Conservation (phyloP, 2,113 vertebrate species). For the Elanoides forficatus region DNA sequence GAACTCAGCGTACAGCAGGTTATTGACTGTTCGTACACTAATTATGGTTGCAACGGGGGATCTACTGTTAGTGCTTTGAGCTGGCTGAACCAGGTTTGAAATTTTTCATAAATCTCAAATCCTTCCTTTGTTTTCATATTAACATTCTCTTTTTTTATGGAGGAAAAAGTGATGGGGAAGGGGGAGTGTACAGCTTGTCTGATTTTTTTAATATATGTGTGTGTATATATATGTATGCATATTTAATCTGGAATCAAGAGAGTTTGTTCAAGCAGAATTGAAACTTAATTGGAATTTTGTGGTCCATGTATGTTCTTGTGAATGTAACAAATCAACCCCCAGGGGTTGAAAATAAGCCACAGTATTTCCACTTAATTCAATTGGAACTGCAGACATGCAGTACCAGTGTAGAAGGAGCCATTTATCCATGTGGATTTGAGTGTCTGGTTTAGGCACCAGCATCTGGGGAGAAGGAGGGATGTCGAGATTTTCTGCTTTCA, state of each 20-base stretch:
- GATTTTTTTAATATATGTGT: background rate
- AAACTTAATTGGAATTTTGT: background rate
- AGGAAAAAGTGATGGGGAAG: background rate
- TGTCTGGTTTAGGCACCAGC: background rate
- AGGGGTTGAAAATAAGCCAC: background rate
- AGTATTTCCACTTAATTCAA: background rate
- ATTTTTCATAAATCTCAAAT: background rate
- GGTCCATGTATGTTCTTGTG: background rate
- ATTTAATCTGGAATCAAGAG: background rate
- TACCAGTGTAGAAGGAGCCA: background rate
- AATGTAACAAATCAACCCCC: background rate
- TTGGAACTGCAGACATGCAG: background rate
- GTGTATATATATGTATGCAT: fast-evolving
- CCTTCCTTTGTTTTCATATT: background rate
- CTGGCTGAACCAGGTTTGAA: conserved; percentile 85
- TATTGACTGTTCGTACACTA: conserved; percentile 86
- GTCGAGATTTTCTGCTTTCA: background rate
- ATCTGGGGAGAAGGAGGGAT: background rate
- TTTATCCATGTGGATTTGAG: background rate
- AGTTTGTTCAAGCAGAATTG: background rate
- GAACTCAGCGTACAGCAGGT: conserved; percentile 90
- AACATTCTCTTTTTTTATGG: background rate
- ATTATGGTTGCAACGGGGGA: conserved; percentile 84
- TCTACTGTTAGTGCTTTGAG: conserved; percentile 76
- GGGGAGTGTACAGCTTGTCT: background rate